Percentiles rank a stretch among this genome's conserved stretches.
phyloP scores from a whole-genome alignment of 2,888 invertebrate species.

The Molanna angustata region DNA sequence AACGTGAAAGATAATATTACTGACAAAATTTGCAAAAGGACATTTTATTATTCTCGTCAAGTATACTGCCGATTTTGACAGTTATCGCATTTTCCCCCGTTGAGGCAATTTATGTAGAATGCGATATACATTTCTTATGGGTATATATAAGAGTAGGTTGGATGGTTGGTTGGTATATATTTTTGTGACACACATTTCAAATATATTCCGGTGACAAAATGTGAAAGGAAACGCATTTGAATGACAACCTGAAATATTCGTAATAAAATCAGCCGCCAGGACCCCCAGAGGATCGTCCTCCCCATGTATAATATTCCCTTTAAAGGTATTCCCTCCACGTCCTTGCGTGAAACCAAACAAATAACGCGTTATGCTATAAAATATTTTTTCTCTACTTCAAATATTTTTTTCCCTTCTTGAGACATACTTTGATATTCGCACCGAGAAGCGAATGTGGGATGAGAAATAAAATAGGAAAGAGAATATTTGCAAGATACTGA shows the following conservation, averaged over 20 bases:
- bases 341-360: conserved; percentile 32
- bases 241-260: conserved; percentile 33
- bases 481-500: no score
- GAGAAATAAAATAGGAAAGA: no score
- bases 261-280: conserved; percentile 31
- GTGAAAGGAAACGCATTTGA: conserved; percentile 30
- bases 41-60: not conserved
- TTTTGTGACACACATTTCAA: conserved; percentile 20
- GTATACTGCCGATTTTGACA: conserved; percentile 4
- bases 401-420: conserved; percentile 9
- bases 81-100: conserved; percentile 11
- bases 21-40: no score
- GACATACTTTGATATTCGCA: no score
- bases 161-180: no score
- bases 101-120: conserved; percentile 9
- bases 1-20: no score
- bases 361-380: conserved; percentile 31
- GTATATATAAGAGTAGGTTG: no score
- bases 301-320: conserved; percentile 23
- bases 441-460: no score
- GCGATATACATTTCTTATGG: conserved; percentile 3
- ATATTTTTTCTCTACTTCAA: conserved; percentile 18
- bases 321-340: conserved; percentile 28
- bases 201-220: conserved; percentile 25
- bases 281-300: conserved; percentile 17